A percentile compares a stretch with the other conserved stretches of the same genome.
These are phyloP conservation scores for Myocastor coypus DNA, from an alignment of 2,113 vertebrate species.

Conservation along the genomic window DNA sequence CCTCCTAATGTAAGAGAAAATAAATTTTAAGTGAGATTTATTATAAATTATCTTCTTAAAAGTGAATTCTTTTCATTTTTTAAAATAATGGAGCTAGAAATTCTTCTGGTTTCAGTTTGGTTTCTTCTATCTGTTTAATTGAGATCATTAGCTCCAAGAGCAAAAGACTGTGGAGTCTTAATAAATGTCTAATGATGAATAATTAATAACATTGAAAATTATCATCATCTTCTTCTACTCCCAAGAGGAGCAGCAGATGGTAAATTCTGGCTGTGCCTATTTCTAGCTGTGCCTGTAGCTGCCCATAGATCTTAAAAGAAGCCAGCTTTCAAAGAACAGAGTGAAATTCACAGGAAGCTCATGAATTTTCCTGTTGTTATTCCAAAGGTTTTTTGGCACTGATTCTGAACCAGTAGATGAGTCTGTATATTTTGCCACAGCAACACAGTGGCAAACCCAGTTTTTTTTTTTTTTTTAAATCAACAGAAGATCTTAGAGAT, in stretches of 20 bases:
- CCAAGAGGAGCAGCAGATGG: conserved; percentile 69
- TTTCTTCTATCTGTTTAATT: conserved; percentile 25
- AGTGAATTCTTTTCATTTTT: background rate
- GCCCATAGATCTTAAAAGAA: conserved; percentile 62
- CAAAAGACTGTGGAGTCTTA: conserved; percentile 48
- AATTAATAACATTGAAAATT: conserved; percentile 68
- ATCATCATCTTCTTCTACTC: conserved; percentile 28
- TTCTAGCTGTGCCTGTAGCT: conserved; percentile 62
- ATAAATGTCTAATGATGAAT: conserved; percentile 70
- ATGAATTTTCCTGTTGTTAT: conserved; percentile 60
- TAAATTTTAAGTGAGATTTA: background rate
- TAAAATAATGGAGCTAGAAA: background rate
- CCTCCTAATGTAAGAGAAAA: background rate
- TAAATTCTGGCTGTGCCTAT: conserved; percentile 50
- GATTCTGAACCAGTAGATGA: conserved; percentile 31
- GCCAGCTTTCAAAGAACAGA: conserved; percentile 62
- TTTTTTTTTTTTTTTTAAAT: background rate
- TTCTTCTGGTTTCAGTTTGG: background rate
- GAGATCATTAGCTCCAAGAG: background rate
- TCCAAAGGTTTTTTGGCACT: conserved; percentile 67
- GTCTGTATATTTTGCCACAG: conserved; percentile 13
- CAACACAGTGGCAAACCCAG: too few relatives aligned
- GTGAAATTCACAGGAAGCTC: conserved; percentile 53
- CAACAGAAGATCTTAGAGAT: background rate
- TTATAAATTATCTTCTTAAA: conserved; percentile 47